Evolutionary conservation across 1,140 invertebrate species (phyloP), one percentile per base, ranked within the genome.

Genomic region (Philopotamus ludificatus): DNA sequence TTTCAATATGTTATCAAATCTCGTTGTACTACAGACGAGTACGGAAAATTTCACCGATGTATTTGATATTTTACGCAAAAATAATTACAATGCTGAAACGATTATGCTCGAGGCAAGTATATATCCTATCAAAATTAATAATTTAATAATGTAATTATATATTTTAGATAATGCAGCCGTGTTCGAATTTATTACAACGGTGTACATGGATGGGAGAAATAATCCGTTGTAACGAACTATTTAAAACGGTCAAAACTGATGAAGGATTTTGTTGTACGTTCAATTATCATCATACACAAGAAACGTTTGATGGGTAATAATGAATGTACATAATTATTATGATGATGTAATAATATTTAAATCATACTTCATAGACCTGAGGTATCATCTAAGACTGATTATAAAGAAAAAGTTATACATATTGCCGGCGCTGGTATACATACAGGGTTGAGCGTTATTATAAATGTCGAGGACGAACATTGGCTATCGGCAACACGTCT

Each of bases 261-360:
- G 65, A 67, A 58, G 68, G 68, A 0, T 70, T 65, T 45, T 70
- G 68, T 39, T 70, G 68, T 26, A 55, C 65, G 0, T 70, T 70
- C 41, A 70, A 70, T 18, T 70, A 67, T 39, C 42, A 62, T 16
- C 68, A 70, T 49, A 41, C 68, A 4, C 57, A 67, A 25, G 65
- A 70, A 28, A 55, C 41, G 42, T 70, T 65, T 22, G 68, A 70
- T 18, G 53, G 42, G 68, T 67, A 22, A 44, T 3, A 39, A 39
- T 53, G 1, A 50, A 16, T 45, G 7, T 47, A 10, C 8, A 15
- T 16, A 47, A 10, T n/a, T 18, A 15, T 18, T 18, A 47, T 47
- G 8, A 7, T 47, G 4, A 47, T 47, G 44, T 50, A 28, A n/a
- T 10, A 15, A 54, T 28, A 54, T 50, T 8, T 50, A 16, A 2